Evolutionary conservation across 1,140 invertebrate species (phyloP).

Genomic region (Apolygus lucorum): DNA sequence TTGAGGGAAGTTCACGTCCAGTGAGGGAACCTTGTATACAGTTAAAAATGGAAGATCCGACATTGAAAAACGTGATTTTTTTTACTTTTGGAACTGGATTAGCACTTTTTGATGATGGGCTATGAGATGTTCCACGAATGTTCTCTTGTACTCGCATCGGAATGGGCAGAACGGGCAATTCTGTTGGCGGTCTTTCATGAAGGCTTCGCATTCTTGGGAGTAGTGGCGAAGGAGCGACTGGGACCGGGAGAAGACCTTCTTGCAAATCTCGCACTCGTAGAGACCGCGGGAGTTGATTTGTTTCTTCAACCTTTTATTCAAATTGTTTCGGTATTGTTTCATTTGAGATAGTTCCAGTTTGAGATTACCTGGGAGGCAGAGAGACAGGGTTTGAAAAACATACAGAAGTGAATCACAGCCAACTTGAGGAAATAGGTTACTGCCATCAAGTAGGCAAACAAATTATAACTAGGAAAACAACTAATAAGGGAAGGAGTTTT

Average conservation of each 20-base stretch:
- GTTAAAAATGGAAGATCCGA: too few relatives aligned
- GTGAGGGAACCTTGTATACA: too few relatives aligned
- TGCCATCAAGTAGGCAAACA: too few relatives aligned
- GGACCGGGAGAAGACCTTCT: neutral
- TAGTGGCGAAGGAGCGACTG: neutral
- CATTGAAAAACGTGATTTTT: too few relatives aligned
- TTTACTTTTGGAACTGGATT: neutral
- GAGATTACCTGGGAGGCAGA: neutral
- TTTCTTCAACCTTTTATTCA: neutral
- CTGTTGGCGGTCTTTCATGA: neutral
- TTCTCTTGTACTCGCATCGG: neutral
- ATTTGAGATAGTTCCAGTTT: neutral
- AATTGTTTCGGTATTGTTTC: neutral
- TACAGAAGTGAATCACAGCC: too few relatives aligned
- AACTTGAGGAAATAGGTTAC: too few relatives aligned
- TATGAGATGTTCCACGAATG: slow-evolving; percentile 7
- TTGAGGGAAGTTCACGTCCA: too few relatives aligned
- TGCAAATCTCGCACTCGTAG: slow-evolving; percentile 4
- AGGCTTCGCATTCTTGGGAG: neutral
- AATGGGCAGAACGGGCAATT: slow-evolving; percentile 12
- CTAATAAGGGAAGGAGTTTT: too few relatives aligned
- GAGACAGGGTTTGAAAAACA: too few relatives aligned
- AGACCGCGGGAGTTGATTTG: neutral
- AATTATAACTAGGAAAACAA: too few relatives aligned
- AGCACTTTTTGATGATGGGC: neutral